phyloP scores from a whole-genome alignment of 1,140 invertebrate species.

The Zelostemma sp. region DNA sequence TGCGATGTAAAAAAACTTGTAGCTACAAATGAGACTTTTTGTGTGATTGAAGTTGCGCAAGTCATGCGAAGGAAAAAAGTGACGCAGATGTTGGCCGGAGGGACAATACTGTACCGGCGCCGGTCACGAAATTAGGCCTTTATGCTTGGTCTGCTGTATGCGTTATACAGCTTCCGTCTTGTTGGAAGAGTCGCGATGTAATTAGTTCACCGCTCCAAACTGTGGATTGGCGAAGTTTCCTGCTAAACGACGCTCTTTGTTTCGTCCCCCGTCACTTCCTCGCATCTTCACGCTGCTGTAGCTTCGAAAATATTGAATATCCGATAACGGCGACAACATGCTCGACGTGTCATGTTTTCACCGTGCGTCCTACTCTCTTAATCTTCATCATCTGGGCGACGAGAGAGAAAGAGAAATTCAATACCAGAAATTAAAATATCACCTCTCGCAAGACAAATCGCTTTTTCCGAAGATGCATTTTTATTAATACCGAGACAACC shows the following conservation, averaged over 20 bases:
- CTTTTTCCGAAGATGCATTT: neutral
- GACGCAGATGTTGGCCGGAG: constrained; percentile 2
- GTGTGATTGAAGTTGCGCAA: constrained; percentile 7
- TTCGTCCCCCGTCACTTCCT: constrained; percentile 30
- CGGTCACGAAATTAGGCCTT: constrained; percentile 11
- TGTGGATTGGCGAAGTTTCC: constrained; percentile 30
- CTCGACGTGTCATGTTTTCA: constrained; percentile 19
- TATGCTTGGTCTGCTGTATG: constrained; percentile 4
- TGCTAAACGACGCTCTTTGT: constrained; percentile 28
- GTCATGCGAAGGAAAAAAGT: constrained; percentile 17
- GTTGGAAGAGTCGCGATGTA: constrained; percentile 17
- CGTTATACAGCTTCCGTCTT: constrained; percentile 29
- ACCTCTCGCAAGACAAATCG: neutral
- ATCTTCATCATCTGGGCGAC: neutral
- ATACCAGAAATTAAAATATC: constrained; percentile 4
- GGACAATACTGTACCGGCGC: neutral
- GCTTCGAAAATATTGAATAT: constrained; percentile 37
- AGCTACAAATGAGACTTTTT: constrained; percentile 3
- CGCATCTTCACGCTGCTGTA: constrained; percentile 30
- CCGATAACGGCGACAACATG: constrained; percentile 28
- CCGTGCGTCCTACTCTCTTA: constrained; percentile 20
- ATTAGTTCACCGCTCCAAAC: constrained; percentile 32
- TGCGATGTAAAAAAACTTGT: neutral
- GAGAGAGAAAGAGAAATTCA: neutral
- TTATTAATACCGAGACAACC: neutral